Conservation (phyloP, 2,797 vertebrate genomes). For the Poliocrania exsul region DNA sequence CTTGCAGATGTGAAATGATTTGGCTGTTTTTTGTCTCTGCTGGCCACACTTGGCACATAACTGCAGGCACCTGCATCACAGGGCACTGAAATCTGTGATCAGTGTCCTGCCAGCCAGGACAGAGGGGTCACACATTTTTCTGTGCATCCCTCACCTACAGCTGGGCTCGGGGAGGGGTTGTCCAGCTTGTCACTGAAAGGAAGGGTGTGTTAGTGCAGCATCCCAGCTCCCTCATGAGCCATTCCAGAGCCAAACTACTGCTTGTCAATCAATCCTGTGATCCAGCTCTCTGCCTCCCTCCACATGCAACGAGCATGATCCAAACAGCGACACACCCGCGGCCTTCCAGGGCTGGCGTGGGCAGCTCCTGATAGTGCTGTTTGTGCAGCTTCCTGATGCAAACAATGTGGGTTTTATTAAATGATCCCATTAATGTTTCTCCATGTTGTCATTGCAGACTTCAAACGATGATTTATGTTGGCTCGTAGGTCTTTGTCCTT, state of each 20-base stretch:
- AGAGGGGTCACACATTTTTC: slow-evolving; percentile 16
- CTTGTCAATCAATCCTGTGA: slow-evolving; percentile 1
- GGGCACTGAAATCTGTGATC: background rate
- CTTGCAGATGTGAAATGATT: background rate
- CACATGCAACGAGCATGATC: background rate
- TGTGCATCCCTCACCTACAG: slow-evolving; percentile 53
- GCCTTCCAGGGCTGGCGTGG: slow-evolving; percentile 23
- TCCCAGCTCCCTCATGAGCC: background rate
- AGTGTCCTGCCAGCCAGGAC: background rate
- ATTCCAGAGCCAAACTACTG: slow-evolving; percentile 22
- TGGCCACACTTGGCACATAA: background rate
- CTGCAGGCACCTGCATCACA: background rate
- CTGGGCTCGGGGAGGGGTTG: background rate
- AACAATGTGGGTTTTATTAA: slow-evolving; percentile 70
- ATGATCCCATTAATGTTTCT: slow-evolving; percentile 58
- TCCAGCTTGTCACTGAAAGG: background rate
- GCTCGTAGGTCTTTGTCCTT: slow-evolving; percentile 58
- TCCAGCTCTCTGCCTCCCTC: slow-evolving; percentile 26
- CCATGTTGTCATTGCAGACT: slow-evolving; percentile 64
- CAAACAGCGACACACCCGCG: background rate
- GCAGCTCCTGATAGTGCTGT: slow-evolving; percentile 48
- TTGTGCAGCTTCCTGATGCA: slow-evolving; percentile 56
- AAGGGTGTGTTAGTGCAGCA: slow-evolving; percentile 4
- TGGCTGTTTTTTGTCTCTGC: background rate
- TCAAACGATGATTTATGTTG: slow-evolving; percentile 69